Evolutionary conservation across 1,140 invertebrate species (phyloP).

Genomic region (Tetranychus urticae): DNA sequence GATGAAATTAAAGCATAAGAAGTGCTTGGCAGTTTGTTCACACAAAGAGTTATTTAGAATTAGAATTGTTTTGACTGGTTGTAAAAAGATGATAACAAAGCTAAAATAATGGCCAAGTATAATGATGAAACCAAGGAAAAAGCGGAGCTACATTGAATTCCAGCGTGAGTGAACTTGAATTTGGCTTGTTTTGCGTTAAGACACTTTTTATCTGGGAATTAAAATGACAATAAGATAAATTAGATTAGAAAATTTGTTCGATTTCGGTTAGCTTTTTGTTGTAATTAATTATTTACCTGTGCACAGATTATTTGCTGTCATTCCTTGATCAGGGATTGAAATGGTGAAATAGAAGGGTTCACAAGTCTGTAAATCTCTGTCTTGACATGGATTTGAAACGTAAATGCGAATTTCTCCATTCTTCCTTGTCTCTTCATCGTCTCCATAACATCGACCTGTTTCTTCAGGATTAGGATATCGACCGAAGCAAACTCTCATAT

Average conservation of each 20-base stretch:
- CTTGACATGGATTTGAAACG: background rate
- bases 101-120: background rate
- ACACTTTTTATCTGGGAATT: background rate
- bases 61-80: no score
- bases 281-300: background rate
- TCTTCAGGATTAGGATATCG: background rate
- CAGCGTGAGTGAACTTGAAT: background rate
- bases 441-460: background rate
- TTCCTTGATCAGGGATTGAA: background rate
- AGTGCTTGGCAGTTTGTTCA: no score
- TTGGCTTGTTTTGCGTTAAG: background rate
- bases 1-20: no score
- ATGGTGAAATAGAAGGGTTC: background rate
- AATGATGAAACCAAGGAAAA: background rate
- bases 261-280: no score
- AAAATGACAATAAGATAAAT: background rate
- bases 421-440: background rate
- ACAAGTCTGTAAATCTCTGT: background rate
- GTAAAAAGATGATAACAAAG: no score
- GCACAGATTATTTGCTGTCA: background rate
- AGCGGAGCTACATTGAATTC: background rate
- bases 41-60: no score
- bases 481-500: background rate
- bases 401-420: background rate
- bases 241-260: background rate